These are phyloP conservation scores for Phalacrocorax pelagicus DNA, from an alignment of 2,113 vertebrate species.

Conservation along the genomic window DNA sequence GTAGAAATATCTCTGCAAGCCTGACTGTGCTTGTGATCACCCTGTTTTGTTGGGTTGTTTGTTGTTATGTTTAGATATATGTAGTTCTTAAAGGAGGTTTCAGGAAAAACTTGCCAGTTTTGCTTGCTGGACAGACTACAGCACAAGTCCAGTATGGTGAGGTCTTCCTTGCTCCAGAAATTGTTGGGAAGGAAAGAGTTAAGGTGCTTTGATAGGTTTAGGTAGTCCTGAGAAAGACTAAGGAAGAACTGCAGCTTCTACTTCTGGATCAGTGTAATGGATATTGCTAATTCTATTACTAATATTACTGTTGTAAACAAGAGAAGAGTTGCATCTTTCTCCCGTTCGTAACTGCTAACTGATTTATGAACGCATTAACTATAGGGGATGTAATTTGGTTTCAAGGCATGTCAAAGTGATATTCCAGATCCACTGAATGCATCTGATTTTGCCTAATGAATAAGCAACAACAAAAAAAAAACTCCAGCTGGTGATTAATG, in stretches of 20 bases:
- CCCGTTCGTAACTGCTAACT: neutral
- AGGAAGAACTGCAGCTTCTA: neutral
- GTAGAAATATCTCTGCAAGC: neutral
- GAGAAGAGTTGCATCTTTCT: neutral
- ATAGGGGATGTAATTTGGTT: neutral
- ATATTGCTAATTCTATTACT: neutral
- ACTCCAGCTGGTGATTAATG: slow-evolving; percentile 21
- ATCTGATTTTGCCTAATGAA: neutral
- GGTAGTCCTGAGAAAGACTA: neutral
- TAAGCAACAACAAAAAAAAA: neutral
- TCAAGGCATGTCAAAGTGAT: neutral
- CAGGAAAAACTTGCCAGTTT: neutral
- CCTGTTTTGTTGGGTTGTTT: neutral
- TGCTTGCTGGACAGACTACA: neutral
- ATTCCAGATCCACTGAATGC: neutral
- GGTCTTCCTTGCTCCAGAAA: neutral
- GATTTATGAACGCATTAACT: neutral
- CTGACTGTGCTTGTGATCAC: neutral
- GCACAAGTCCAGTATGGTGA: neutral
- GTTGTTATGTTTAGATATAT: neutral
- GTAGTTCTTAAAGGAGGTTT: neutral
- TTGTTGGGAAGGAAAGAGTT: neutral
- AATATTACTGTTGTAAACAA: neutral
- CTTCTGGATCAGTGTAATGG: neutral
- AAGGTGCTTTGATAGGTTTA: neutral